These are phyloP conservation scores for Neocrepidodera transversa DNA, from an alignment of 2,888 invertebrate genomes.

Conservation along the genomic window DNA sequence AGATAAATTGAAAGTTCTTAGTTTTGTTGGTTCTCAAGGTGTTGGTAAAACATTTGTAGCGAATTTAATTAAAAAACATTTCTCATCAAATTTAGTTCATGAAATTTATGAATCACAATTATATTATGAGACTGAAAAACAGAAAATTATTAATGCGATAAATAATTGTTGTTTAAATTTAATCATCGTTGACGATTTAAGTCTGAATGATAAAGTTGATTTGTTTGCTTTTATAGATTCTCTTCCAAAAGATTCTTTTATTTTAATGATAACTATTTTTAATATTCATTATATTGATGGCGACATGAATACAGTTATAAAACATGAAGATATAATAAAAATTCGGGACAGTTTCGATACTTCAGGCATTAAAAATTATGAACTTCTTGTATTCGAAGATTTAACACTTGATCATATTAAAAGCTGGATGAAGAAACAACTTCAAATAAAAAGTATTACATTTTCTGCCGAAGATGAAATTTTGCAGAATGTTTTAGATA, in stretches of 20 bases:
- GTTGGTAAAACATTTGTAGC: conserved; percentile 53
- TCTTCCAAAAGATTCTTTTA: conserved; percentile 40
- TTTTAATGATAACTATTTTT: conserved; percentile 49
- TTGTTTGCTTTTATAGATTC: conserved; percentile 44
- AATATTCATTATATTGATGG: conserved; percentile 46
- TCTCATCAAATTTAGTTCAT: conserved; percentile 39
- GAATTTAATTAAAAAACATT: conserved; percentile 48
- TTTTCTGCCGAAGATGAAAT: conserved; percentile 31
- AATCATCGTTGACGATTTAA: conserved; percentile 51
- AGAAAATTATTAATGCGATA: conserved; percentile 30
- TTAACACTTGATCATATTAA: conserved; percentile 42
- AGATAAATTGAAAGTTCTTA: conserved; percentile 41
- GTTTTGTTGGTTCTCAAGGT: conserved; percentile 51
- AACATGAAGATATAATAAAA: conserved; percentile 37
- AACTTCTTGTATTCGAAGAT: conserved; percentile 46
- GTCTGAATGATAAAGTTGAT: conserved; percentile 37
- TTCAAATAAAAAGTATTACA: conserved; percentile 35
- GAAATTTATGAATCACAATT: conserved; percentile 38
- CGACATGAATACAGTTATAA: conserved; percentile 40
- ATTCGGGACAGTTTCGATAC: conserved; percentile 42
- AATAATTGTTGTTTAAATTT: conserved; percentile 44
- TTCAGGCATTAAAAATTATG: conserved; percentile 36
- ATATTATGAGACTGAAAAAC: conserved; percentile 23
- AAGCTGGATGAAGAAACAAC: conserved; percentile 43
- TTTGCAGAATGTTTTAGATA: conserved; percentile 39